These are phyloP conservation scores for Hymenochirus boettgeri DNA, from an alignment of 2,113 vertebrate genomes.

Conservation along the genomic window DNA sequence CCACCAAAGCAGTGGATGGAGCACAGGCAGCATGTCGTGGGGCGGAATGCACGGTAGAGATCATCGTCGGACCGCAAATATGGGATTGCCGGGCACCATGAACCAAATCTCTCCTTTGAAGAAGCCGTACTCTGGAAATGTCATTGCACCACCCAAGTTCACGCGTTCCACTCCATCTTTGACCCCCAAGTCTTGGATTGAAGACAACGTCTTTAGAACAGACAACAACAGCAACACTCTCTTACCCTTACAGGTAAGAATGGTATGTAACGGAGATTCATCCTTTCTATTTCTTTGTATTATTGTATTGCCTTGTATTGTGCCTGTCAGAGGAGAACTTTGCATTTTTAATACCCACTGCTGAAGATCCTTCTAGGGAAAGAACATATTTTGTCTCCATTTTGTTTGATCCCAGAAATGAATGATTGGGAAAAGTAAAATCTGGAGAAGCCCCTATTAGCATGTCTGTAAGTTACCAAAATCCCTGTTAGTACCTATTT, in stretches of 20 bases:
- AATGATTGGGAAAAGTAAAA: no score
- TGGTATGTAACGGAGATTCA: constrained; percentile 47
- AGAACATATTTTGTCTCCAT: no score
- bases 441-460: no score
- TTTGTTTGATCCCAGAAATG: no score
- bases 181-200: constrained; percentile 91
- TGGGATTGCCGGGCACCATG: constrained; percentile 83
- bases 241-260: constrained; percentile 91
- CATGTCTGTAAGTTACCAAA: no score
- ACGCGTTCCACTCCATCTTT: constrained; percentile 82
- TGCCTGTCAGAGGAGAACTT: background rate
- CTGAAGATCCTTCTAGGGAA: no score
- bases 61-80: constrained; percentile 81
- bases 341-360: no score
- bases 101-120: constrained; percentile 92
- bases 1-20: constrained; percentile 90
- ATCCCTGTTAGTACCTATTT: no score
- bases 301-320: background rate
- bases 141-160: constrained; percentile 96
- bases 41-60: constrained; percentile 81
- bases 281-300: no score
- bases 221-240: constrained; percentile 97
- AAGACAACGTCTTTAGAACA: constrained; percentile 93
- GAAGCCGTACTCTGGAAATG: constrained; percentile 91
- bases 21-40: constrained; percentile 88